Conservation (phyloP, 2,797 vertebrate genomes). For the Argya squamiceps region DNA sequence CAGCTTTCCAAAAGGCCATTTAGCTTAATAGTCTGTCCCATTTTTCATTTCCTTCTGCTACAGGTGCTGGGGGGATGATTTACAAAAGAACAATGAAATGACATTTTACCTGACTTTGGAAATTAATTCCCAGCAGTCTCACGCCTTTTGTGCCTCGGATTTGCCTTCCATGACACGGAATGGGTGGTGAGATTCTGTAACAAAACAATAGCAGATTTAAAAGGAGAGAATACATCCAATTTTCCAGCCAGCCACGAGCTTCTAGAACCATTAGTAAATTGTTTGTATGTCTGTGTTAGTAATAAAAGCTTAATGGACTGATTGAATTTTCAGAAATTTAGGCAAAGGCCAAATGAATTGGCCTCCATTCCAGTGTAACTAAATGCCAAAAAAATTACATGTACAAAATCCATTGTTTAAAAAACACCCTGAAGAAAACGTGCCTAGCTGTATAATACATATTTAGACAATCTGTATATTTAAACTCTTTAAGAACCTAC, state of each 20-base stretch:
- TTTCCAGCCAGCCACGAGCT: not conserved
- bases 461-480: not conserved
- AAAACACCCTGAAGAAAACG: not conserved
- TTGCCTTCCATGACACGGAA: not conserved
- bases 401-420: not conserved
- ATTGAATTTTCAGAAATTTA: not conserved
- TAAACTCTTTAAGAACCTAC: not conserved
- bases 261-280: not conserved
- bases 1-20: conserved; percentile 28
- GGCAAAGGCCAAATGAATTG: not conserved
- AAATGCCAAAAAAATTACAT: not conserved
- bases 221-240: not conserved
- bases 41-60: conserved; percentile 3
- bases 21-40: conserved; percentile 1
- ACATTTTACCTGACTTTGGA: conserved; percentile 14
- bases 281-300: not conserved
- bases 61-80: conserved; percentile 13
- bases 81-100: conserved; percentile 13
- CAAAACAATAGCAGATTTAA: not conserved
- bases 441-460: not conserved
- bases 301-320: not conserved
- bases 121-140: conserved; percentile 7
- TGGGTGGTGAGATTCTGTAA: not conserved
- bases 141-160: not conserved
- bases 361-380: not conserved